phyloP scores from a whole-genome alignment of 2,113 vertebrate species.

The Entelurus aequoreus region DNA sequence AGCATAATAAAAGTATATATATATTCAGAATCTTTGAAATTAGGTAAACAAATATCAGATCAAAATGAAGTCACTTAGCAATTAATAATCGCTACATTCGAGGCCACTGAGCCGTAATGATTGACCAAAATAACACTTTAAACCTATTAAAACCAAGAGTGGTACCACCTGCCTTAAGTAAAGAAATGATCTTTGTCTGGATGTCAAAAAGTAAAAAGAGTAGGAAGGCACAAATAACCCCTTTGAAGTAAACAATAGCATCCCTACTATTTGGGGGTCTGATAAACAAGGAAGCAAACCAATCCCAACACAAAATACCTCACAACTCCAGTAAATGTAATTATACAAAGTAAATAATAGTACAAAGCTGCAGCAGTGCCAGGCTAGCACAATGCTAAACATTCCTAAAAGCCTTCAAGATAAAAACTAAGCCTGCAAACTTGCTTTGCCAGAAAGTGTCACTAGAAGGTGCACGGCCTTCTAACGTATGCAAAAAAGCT shows the following conservation, averaged over 20 bases:
- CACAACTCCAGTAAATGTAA: not conserved
- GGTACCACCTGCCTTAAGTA: not conserved
- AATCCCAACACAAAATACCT: not conserved
- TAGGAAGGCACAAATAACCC: too few species aligned
- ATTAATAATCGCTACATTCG: too few species aligned
- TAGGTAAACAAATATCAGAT: not conserved
- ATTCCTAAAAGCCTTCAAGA: not conserved
- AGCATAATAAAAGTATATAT: not conserved
- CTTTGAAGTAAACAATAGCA: too few species aligned
- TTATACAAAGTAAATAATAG: not conserved
- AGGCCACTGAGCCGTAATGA: not conserved
- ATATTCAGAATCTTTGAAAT: not conserved
- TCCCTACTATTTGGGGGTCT: too few species aligned
- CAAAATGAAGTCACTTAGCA: too few species aligned
- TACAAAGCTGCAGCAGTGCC: not conserved
- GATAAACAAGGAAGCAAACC: not conserved
- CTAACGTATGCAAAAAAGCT: too few species aligned
- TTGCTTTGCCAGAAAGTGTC: too few species aligned
- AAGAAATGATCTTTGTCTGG: not conserved
- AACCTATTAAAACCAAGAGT: not conserved
- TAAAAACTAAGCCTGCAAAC: not conserved
- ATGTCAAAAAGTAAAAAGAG: too few species aligned
- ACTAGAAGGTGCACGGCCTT: too few species aligned
- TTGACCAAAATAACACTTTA: not conserved
- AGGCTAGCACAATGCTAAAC: not conserved